Evolutionary conservation across 2,888 invertebrate species (phyloP).

Genomic region (Blomia tropicalis): DNA sequence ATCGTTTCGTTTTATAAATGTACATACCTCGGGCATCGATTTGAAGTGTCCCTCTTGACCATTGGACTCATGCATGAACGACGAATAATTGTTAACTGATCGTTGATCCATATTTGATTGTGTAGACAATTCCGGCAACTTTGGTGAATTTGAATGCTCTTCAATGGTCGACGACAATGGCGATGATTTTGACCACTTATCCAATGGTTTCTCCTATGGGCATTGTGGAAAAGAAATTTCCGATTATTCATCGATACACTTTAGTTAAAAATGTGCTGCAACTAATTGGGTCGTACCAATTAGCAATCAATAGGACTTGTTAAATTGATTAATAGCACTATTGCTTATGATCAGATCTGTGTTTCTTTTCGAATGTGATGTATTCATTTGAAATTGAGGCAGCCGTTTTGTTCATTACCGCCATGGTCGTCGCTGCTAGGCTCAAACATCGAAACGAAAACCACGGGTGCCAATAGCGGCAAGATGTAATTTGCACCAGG

Average conservation of each 20-base stretch:
- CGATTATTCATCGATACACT: not conserved
- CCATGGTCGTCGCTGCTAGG: not conserved
- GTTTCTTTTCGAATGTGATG: not conserved
- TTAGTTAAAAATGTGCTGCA: too few relatives aligned
- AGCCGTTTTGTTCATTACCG: too few relatives aligned
- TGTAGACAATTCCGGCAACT: not conserved
- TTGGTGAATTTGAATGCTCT: not conserved
- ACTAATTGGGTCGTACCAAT: too few relatives aligned
- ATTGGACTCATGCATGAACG: not conserved
- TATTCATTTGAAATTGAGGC: not conserved
- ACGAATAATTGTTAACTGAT: not conserved
- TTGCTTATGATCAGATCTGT: not conserved
- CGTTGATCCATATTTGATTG: not conserved
- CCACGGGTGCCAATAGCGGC: not conserved
- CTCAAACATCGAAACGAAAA: not conserved
- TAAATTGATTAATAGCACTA: conserved; percentile 3
- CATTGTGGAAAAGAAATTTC: not conserved
- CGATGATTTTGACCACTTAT: not conserved
- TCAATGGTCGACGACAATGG: not conserved
- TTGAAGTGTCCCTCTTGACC: not conserved
- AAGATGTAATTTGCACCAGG: not conserved
- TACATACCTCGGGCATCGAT: not conserved
- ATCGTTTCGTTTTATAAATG: too few relatives aligned
- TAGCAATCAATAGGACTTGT: conserved; percentile 2
- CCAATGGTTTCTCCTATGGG: not conserved